Conservation (phyloP, 1,140 invertebrate species). For the Drosophila tristis region DNA sequence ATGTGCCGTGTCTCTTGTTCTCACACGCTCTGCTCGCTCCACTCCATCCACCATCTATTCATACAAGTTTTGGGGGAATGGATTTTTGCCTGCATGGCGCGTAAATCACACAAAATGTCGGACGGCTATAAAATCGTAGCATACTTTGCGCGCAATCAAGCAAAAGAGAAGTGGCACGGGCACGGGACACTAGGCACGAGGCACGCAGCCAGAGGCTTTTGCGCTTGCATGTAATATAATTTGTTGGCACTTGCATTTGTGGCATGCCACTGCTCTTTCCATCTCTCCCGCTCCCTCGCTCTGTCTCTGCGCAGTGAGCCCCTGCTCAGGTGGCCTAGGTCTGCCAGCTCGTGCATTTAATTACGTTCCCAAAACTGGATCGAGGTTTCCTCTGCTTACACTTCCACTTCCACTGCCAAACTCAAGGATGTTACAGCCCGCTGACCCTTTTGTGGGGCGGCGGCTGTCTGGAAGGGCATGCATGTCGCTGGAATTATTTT, state of each 20-base stretch:
- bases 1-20: slow-evolving; percentile 11
- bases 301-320: no score
- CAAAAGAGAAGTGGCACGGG: slow-evolving; percentile 18
- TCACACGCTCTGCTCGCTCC: background rate
- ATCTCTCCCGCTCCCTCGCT: background rate
- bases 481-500: slow-evolving; percentile 61
- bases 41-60: slow-evolving; percentile 32
- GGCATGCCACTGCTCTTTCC: slow-evolving; percentile 36
- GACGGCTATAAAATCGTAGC: slow-evolving; percentile 58
- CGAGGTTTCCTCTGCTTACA: background rate
- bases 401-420: background rate
- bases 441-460: background rate
- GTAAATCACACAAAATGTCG: slow-evolving; percentile 76
- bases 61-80: slow-evolving; percentile 28
- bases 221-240: slow-evolving; percentile 49
- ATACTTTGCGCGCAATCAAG: slow-evolving; percentile 52
- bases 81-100: slow-evolving; percentile 56
- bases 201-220: slow-evolving; percentile 1
- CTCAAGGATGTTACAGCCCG: slow-evolving; percentile 3
- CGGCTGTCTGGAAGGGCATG: slow-evolving; percentile 10
- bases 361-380: slow-evolving; percentile 35
- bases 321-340: slow-evolving; percentile 1
- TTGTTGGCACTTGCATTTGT: slow-evolving; percentile 58
- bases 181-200: background rate
- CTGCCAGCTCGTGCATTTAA: slow-evolving; percentile 50